Percentiles rank a stretch among this genome's conserved stretches.
phyloP scores from a whole-genome alignment of 2,888 invertebrate genomes.

The Papilio gigon region DNA sequence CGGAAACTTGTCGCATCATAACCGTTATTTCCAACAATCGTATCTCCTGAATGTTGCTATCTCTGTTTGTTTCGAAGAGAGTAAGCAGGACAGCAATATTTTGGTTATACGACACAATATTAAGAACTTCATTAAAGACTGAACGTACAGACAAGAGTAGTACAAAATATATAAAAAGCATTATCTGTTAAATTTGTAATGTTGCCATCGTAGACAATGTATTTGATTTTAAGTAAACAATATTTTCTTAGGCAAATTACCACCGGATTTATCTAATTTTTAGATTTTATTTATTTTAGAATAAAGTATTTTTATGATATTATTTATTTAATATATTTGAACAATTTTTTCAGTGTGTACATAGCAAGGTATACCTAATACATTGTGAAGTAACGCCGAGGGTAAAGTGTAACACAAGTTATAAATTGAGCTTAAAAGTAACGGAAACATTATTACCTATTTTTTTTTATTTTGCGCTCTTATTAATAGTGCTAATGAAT shows the following conservation, averaged over 20 bases:
- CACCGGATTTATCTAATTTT: neutral
- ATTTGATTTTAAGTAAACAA: neutral
- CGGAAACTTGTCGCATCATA: conserved; percentile 11
- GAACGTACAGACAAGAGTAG: neutral
- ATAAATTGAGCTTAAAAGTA: neutral
- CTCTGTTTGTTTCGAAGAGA: neutral
- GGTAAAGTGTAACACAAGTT: neutral
- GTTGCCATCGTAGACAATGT: neutral
- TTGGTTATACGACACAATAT: too few species aligned
- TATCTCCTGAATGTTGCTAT: neutral
- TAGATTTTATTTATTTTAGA: conserved; percentile 22
- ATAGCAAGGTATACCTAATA: conserved; percentile 3
- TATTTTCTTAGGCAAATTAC: neutral
- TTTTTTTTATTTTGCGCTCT: neutral
- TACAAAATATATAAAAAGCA: neutral
- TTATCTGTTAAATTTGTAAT: neutral
- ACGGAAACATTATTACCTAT: neutral
- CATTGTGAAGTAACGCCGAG: neutral
- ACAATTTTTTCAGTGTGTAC: neutral
- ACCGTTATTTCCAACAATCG: neutral
- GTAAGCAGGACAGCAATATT: neutral
- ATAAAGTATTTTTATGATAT: conserved; percentile 14
- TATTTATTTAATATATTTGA: conserved; percentile 6
- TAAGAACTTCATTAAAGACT: too few species aligned
- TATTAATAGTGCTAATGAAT: neutral